A percentile compares a stretch with the other conserved stretches of the same genome.
These are phyloP conservation scores for Axea sp. DNA, from an alignment of 2,888 invertebrate genomes.

Conservation along the genomic window DNA sequence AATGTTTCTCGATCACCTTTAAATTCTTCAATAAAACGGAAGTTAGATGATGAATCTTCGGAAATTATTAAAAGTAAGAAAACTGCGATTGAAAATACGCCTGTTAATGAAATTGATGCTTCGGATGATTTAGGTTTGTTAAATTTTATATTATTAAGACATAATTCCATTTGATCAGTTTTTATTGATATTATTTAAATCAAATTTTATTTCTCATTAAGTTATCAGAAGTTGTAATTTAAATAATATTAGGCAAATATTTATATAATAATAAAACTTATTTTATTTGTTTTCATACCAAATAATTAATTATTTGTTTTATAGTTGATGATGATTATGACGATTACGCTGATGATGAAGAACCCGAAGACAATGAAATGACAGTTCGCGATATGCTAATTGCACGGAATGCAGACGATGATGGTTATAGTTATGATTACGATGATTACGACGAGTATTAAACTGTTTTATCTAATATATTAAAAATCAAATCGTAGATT, in stretches of 20 bases:
- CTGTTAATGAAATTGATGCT: conserved; percentile 23
- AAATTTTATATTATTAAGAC: conserved; percentile 11
- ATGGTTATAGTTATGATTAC: conserved; percentile 80
- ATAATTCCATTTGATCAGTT: too few species aligned
- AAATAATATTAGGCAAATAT: not conserved
- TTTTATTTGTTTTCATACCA: too few species aligned
- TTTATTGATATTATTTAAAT: too few species aligned
- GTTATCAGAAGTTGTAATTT: too few species aligned
- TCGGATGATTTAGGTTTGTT: conserved; percentile 36
- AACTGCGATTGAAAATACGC: conserved; percentile 5
- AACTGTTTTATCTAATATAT: conserved; percentile 75
- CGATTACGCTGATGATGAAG: conserved; percentile 75
- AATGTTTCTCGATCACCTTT: not conserved
- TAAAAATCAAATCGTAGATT: not conserved
- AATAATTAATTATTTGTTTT: conserved; percentile 38
- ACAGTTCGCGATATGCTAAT: conserved; percentile 72
- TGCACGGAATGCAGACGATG: conserved; percentile 83
- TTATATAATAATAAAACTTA: conserved; percentile 8
- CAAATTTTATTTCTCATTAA: too few species aligned
- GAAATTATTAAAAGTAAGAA: conserved; percentile 15
- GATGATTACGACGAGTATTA: conserved; percentile 83
- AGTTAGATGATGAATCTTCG: conserved; percentile 37
- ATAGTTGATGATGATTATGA: conserved; percentile 67
- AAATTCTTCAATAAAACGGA: conserved; percentile 27
- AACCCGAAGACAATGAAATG: conserved; percentile 73